phyloP scores from a whole-genome alignment of 2,113 vertebrate species.

The Phoxinus phoxinus region DNA sequence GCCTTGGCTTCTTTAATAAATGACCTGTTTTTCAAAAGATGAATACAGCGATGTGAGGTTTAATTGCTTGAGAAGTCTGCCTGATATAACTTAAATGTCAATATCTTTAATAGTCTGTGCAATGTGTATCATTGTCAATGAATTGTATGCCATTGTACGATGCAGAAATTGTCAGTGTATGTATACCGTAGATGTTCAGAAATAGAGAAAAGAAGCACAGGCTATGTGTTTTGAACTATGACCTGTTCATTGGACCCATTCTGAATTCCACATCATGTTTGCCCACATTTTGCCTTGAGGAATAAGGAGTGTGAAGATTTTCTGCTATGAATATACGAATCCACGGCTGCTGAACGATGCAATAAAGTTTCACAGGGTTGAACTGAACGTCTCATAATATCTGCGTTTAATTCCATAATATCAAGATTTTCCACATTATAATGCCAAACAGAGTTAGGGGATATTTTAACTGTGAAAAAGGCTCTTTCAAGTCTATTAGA shows the following conservation, averaged over 20 bases:
- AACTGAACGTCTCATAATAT: constrained; percentile 19
- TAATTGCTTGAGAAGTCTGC: constrained; percentile 20
- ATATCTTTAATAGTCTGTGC: constrained; percentile 30
- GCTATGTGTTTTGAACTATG: constrained; percentile 11
- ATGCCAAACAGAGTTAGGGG: neutral
- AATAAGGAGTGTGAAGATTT: neutral
- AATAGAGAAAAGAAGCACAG: constrained; percentile 21
- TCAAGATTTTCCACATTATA: constrained; percentile 18
- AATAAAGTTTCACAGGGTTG: constrained; percentile 18
- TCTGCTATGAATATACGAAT: neutral
- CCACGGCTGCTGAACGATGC: neutral
- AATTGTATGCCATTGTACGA: neutral
- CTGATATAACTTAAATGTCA: constrained; percentile 25
- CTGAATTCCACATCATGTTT: constrained; percentile 29
- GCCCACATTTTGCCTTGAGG: constrained; percentile 17
- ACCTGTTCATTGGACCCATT: constrained; percentile 23
- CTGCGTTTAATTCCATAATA: constrained; percentile 15
- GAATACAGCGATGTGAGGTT: constrained; percentile 18
- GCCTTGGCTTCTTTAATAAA: constrained; percentile 28
- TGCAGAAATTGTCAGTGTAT: neutral
- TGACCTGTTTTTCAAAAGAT: constrained; percentile 26
- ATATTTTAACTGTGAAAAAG: neutral
- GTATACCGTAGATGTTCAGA: neutral
- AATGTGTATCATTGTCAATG: constrained; percentile 18
- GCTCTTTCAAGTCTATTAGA: constrained; percentile 2